Conservation (phyloP, 2,113 vertebrate species). For the Paramisgurnus dabryanus region DNA sequence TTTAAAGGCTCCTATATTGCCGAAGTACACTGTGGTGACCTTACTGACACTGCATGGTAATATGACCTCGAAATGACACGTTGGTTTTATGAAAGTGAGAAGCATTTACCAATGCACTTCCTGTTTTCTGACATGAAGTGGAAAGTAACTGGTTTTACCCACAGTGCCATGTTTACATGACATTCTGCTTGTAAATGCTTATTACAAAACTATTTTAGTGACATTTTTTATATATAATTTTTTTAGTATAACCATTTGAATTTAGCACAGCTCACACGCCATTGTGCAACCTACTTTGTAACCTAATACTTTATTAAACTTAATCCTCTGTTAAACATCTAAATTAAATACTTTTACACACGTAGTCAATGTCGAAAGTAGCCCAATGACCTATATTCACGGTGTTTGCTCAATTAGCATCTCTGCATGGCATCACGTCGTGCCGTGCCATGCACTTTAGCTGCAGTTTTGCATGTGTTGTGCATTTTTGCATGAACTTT, state of each 20-base stretch:
- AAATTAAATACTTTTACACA: too few relatives aligned
- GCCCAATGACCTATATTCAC: too few relatives aligned
- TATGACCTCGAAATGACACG: conserved; percentile 39
- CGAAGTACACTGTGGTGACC: not conserved
- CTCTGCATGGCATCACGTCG: too few relatives aligned
- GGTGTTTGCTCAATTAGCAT: too few relatives aligned
- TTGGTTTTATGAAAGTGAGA: conserved; percentile 18
- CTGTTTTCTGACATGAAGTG: conserved; percentile 34
- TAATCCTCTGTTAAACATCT: too few relatives aligned
- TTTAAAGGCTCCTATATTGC: too few relatives aligned
- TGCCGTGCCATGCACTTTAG: too few relatives aligned
- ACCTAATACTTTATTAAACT: too few relatives aligned
- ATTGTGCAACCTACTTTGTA: not conserved
- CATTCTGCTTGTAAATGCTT: not conserved
- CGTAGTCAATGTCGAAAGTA: too few relatives aligned
- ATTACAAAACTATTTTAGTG: not conserved
- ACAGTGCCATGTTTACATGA: not conserved
- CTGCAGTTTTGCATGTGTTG: conserved; percentile 9
- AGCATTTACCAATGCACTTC: conserved; percentile 35
- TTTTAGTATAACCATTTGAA: too few relatives aligned
- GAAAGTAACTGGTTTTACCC: not conserved
- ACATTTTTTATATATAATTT: not conserved
- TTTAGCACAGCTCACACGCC: too few relatives aligned
- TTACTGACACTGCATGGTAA: not conserved
- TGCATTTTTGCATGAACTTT: conserved; percentile 1